phyloP scores from a whole-genome alignment of 2,797 vertebrate genomes.

The Anas georgica region DNA sequence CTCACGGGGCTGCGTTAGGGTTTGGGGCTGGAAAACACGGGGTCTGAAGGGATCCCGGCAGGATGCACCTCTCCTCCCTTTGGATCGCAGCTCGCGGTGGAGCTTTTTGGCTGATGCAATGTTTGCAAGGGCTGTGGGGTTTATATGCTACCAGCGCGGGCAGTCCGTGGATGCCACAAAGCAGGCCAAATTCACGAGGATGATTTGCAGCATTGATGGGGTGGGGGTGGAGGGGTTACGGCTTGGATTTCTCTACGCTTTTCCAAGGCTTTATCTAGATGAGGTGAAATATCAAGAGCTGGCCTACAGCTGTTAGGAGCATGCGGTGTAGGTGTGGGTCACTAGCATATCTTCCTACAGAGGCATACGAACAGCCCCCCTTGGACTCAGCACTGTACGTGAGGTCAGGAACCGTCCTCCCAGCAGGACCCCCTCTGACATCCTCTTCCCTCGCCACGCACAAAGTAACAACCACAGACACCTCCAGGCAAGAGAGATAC shows the following conservation, averaged over 20 bases:
- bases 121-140: not conserved
- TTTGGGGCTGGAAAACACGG: conserved; percentile 6
- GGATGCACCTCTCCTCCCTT: conserved; percentile 8
- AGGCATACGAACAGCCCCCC: not conserved
- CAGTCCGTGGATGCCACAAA: not conserved
- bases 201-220: not conserved
- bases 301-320: not conserved
- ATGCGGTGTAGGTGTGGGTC: not conserved
- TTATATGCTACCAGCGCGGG: not conserved
- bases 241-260: not conserved
- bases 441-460: not conserved
- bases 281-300: conserved; percentile 41
- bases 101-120: conserved; percentile 40
- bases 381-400: not conserved
- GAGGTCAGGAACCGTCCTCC: conserved; percentile 5
- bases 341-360: not conserved
- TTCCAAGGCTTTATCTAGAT: not conserved
- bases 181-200: not conserved
- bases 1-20: not conserved
- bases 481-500: not conserved
- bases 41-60: conserved; percentile 15
- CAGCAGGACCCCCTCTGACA: not conserved
- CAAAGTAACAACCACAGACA: not conserved
- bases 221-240: not conserved
- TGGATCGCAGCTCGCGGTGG: not conserved